A percentile compares a stretch with the other conserved stretches of the same genome.
These are phyloP conservation scores for Eucidaris tribuloides DNA, from an alignment of 35 echinoderm and acorn worm genomes.

Conservation along the genomic window DNA sequence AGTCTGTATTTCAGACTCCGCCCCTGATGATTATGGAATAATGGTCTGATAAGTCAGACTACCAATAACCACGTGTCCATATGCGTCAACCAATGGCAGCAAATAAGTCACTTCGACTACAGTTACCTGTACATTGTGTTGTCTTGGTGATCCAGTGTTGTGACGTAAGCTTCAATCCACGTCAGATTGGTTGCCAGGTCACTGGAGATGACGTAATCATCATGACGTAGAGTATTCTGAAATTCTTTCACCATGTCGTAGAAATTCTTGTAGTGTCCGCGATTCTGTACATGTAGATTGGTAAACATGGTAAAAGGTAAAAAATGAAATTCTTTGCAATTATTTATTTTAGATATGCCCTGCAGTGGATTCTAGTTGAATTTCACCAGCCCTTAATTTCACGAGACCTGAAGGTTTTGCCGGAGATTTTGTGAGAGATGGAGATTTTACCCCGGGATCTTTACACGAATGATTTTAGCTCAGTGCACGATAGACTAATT, in stretches of 20 bases:
- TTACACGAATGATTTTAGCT: not conserved
- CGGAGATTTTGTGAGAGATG: not conserved
- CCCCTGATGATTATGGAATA: too few relatives aligned
- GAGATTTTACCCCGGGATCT: too few relatives aligned
- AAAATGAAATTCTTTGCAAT: too few relatives aligned
- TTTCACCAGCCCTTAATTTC: too few relatives aligned
- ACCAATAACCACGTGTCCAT: too few relatives aligned
- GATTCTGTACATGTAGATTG: slow-evolving; percentile 1
- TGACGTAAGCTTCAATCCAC: slow-evolving; percentile 85
- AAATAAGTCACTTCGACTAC: not conserved
- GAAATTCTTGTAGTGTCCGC: slow-evolving; percentile 81
- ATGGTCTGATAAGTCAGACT: too few relatives aligned
- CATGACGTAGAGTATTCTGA: slow-evolving; percentile 94
- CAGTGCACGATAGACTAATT: not conserved
- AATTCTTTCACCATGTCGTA: slow-evolving; percentile 98
- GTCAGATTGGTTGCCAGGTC: slow-evolving; percentile 91
- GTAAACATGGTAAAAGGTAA: not conserved
- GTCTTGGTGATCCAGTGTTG: slow-evolving; percentile 85
- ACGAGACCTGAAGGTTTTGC: not conserved
- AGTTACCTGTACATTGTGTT: slow-evolving; percentile 84
- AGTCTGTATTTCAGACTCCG: too few relatives aligned
- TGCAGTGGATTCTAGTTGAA: too few relatives aligned
- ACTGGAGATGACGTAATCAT: slow-evolving; percentile 83
- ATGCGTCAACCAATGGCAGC: too few relatives aligned
- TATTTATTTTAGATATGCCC: too few relatives aligned